A percentile compares a stretch with the other conserved stretches of the same genome.
phyloP scores from a whole-genome alignment of 2,888 invertebrate species.

The Imbricaverruca yamaguchii region DNA sequence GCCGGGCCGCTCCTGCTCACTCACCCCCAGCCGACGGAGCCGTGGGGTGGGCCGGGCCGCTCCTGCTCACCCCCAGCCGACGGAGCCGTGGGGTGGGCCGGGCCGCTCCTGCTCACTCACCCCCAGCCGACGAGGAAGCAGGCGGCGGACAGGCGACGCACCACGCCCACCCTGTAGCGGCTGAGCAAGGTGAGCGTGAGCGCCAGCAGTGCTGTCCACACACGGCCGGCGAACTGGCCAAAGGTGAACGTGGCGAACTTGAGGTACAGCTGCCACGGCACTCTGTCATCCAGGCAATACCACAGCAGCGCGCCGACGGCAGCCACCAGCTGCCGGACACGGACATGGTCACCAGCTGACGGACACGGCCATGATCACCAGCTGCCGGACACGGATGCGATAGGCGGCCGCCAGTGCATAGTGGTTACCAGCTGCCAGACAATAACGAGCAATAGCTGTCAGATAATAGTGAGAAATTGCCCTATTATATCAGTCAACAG shows the following conservation, averaged over 20 bases:
- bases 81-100: background rate
- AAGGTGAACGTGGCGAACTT: constrained; percentile 70
- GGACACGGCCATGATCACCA: no score
- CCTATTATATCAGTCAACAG: no score
- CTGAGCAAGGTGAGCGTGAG: constrained; percentile 71
- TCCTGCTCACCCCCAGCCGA: no score
- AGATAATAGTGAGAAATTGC: no score
- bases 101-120: constrained; percentile 40
- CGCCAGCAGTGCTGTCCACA: constrained; percentile 79
- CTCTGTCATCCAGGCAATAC: constrained; percentile 52
- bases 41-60: no score
- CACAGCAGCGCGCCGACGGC: constrained; percentile 65
- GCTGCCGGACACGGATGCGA: no score
- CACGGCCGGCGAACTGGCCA: constrained; percentile 65
- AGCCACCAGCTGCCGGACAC: constrained; percentile 57
- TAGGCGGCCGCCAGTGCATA: no score
- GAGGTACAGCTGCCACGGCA: constrained; percentile 59
- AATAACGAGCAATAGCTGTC: no score
- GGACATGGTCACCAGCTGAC: no score
- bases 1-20: background rate
- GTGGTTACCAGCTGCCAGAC: no score
- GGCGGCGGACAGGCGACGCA: constrained; percentile 64
- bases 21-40: no score
- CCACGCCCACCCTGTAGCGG: constrained; percentile 73
- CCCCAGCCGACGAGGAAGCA: constrained; percentile 55